Evolutionary conservation across 2,888 invertebrate species (phyloP).

Genomic region (Amiota mariae): DNA sequence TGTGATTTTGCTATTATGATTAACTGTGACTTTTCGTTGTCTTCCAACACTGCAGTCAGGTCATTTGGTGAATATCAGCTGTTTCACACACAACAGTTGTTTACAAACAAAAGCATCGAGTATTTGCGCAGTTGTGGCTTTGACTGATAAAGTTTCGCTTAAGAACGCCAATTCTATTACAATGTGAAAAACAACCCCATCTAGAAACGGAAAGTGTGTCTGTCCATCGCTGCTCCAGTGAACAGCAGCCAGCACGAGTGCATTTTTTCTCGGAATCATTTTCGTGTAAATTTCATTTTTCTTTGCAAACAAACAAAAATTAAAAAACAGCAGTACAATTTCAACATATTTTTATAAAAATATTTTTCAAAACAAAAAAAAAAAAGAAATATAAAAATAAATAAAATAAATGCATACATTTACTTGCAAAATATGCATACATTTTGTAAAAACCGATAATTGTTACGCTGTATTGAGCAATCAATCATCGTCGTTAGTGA

Average conservation of each 20-base stretch:
- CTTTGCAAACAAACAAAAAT: no score
- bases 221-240: background rate
- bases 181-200: background rate
- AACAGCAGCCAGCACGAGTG: no score
- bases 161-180: background rate
- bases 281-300: no score
- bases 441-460: background rate
- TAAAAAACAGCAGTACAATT: background rate
- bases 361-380: background rate
- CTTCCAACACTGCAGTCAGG: background rate
- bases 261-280: no score
- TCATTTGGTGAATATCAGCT: background rate
- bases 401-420: background rate
- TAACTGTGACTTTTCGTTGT: background rate
- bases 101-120: constrained; percentile 16
- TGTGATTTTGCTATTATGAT: no score
- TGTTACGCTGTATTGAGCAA: background rate
- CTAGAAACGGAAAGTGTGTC: background rate
- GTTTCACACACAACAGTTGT: background rate
- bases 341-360: no score
- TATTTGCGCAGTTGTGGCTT: constrained; percentile 22
- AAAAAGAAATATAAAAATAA: no score
- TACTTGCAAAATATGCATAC: background rate
- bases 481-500: background rate
- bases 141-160: background rate